These are phyloP conservation scores for Muscicapa adusta DNA, from an alignment of 2,113 vertebrate species.

Conservation along the genomic window DNA sequence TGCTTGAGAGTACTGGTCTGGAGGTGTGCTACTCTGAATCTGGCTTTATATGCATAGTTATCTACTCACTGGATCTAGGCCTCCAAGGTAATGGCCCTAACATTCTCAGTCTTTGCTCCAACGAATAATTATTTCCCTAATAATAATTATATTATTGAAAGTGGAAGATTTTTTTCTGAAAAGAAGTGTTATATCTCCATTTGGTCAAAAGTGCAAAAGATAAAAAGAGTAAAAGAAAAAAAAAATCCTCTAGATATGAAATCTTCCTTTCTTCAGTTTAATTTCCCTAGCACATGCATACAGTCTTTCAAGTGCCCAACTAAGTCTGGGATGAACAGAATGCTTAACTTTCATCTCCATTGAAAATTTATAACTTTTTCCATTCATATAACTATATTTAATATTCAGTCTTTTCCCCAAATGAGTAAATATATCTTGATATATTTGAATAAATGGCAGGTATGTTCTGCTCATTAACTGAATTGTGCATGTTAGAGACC, in stretches of 20 bases:
- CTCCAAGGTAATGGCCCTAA: neutral
- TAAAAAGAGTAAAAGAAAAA: neutral
- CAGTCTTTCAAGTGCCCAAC: neutral
- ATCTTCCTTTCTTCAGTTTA: neutral
- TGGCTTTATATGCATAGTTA: neutral
- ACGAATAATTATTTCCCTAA: neutral
- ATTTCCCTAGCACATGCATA: neutral
- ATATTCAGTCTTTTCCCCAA: neutral
- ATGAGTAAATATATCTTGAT: neutral
- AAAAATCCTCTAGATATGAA: neutral
- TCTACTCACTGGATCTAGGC: neutral
- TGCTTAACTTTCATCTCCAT: neutral
- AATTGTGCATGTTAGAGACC: neutral
- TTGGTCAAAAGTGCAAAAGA: neutral
- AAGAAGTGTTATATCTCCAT: neutral
- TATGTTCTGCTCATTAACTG: neutral
- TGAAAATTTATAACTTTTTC: neutral
- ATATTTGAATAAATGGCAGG: neutral
- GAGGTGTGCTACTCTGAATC: neutral
- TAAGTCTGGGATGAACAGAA: neutral
- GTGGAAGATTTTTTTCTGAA: neutral
- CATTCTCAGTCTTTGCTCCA: neutral
- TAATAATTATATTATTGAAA: neutral
- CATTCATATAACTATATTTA: neutral
- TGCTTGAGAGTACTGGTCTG: neutral